Evolutionary conservation across 2,113 vertebrate genomes (phyloP), one percentile per base, ranked within the genome.

Genomic region (Cygnus buccinator): DNA sequence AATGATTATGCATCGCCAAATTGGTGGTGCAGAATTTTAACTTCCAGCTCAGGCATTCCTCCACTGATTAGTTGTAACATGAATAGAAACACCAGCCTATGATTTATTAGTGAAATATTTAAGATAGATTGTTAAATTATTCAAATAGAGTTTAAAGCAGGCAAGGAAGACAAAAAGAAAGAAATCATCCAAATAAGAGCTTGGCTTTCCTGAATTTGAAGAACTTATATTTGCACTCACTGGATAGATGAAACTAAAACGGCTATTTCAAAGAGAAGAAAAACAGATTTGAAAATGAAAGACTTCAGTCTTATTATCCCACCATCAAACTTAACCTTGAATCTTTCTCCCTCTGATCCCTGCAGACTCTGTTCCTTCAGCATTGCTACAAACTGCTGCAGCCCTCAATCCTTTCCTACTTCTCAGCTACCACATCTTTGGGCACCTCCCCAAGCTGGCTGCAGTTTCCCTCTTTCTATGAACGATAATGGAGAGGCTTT

Each of bases 31-130:
- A 93, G 84, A 93, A 94, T 96, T 96, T 93, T 95, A 89, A 96
- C 74, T 93, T 96, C 22, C 33, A 86, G 57, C 79, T 93, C 85
- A 94, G 82, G 21, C 82, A 81, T 89, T 95, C 61, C 41, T 66
- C 43, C 20, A 26, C 80, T 96, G 89, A 93, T 96, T 91, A 92
- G 66, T 82, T 95, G 84, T 87, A 95, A 95, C 83, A 84, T 73
- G 77, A 94, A 91, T 73, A 91, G 94, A 91, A 94, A 93, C 37
- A 90, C 76, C 84, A 81, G 41, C 16, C 59, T 94, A 66, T 94
- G 93, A 93, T 96, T 96, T 97, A 95, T 92, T 95, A 76, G 92
- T 97, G 88, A 96, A 96, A 94, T 94, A 96, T 94, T 95, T 95
- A 94, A 87, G 92, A 92, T 54, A 86, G 68, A 61, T 92, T 68